A percentile compares a stretch with the other conserved stretches of the same genome.
Evolutionary conservation across 2,797 vertebrate species (phyloP).

Genomic region (Spinibarbus caldwelli): DNA sequence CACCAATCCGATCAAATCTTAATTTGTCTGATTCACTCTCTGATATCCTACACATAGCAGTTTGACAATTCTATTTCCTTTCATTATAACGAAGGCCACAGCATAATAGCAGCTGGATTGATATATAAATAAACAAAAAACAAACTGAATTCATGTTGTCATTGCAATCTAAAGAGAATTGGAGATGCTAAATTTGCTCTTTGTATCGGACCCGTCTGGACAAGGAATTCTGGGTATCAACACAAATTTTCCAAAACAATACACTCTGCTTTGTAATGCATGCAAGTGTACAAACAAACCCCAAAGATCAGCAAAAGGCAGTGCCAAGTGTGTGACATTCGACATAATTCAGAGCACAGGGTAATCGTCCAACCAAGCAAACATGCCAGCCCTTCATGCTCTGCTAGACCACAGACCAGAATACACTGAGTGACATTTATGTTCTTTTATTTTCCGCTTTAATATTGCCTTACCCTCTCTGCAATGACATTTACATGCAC

Average conservation of each 20-base stretch:
- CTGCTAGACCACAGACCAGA: slow-evolving; percentile 66
- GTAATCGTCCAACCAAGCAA: slow-evolving; percentile 70
- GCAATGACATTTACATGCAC: slow-evolving; percentile 73
- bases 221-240: background rate
- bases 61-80: background rate
- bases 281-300: slow-evolving; percentile 45
- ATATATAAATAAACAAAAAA: background rate
- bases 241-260: background rate
- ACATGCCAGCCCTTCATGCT: slow-evolving; percentile 70
- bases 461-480: slow-evolving; percentile 57
- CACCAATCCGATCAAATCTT: no score
- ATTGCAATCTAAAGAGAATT: background rate
- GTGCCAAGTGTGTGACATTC: slow-evolving; percentile 71
- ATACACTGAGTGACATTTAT: slow-evolving; percentile 77
- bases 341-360: slow-evolving; percentile 72
- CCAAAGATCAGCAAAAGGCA: slow-evolving; percentile 62
- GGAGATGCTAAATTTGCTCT: background rate
- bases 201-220: background rate
- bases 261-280: slow-evolving; percentile 51
- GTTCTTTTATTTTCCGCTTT: slow-evolving; percentile 67
- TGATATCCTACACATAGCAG: no score
- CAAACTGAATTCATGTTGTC: background rate
- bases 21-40: no score
- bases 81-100: background rate
- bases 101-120: no score